phyloP scores from a whole-genome alignment of 2,888 invertebrate species.

The Habrosyne pyritoides region DNA sequence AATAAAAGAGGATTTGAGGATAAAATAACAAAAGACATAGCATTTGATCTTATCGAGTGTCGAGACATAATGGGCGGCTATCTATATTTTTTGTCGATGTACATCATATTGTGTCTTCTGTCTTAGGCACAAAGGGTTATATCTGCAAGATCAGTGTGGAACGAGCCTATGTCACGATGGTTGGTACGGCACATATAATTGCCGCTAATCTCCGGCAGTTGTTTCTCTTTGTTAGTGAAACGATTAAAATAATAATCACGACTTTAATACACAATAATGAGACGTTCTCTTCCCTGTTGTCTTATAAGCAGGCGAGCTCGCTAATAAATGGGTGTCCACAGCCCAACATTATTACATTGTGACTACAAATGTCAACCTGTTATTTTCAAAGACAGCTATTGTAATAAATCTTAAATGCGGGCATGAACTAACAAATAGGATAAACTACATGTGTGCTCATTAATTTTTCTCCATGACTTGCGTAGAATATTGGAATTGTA shows the following conservation, averaged over 20 bases:
- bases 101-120: slow-evolving; percentile 1
- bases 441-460: slow-evolving; percentile 6
- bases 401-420: slow-evolving; percentile 22
- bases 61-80: slow-evolving; percentile 8
- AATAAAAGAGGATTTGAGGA: slow-evolving; percentile 10
- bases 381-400: slow-evolving; percentile 33
- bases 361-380: slow-evolving; percentile 25
- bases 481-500: not conserved
- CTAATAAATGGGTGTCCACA: slow-evolving; percentile 36
- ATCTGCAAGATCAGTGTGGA: slow-evolving; percentile 29
- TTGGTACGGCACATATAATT: slow-evolving; percentile 55
- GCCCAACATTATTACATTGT: slow-evolving; percentile 33
- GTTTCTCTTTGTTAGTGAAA: slow-evolving; percentile 65
- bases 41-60: slow-evolving; percentile 9
- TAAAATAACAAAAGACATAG: slow-evolving; percentile 9
- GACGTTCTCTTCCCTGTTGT: slow-evolving; percentile 54
- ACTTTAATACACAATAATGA: slow-evolving; percentile 64
- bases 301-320: slow-evolving; percentile 35
- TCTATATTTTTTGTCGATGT: slow-evolving; percentile 3
- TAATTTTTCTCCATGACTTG: slow-evolving; percentile 2
- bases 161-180: slow-evolving; percentile 39
- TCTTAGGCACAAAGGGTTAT: slow-evolving; percentile 9
- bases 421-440: not conserved
- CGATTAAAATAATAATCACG: slow-evolving; percentile 79
- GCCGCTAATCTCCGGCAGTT: slow-evolving; percentile 60